Evolutionary conservation across 2,888 invertebrate species (phyloP).

Genomic region (Brassicogethes aeneus): DNA sequence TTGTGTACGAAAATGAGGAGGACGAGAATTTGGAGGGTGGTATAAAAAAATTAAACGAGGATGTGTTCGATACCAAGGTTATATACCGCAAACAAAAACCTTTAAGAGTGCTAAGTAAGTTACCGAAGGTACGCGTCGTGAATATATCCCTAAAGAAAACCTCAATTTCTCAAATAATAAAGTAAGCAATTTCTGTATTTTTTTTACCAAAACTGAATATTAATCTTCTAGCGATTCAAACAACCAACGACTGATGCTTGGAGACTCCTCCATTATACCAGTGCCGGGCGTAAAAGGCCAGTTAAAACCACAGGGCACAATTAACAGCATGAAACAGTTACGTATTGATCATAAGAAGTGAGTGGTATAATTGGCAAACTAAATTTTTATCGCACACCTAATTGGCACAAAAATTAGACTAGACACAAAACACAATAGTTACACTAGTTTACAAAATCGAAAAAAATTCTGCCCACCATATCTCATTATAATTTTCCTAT

Average conservation of each 20-base stretch:
- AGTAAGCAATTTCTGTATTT: conserved; percentile 46
- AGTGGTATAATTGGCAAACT: conserved; percentile 26
- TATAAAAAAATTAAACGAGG: conserved; percentile 46
- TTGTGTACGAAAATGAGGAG: conserved; percentile 81
- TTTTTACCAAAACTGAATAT: conserved; percentile 8
- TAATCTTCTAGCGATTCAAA: conserved; percentile 70
- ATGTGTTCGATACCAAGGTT: conserved; percentile 63
- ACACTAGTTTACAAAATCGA: not conserved
- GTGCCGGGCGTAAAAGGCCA: conserved; percentile 71
- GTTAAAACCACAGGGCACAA: conserved; percentile 77
- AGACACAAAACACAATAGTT: not conserved
- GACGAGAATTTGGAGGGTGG: conserved; percentile 60
- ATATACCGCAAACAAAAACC: conserved; percentile 78
- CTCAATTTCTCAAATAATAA: conserved; percentile 80
- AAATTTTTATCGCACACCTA: conserved; percentile 7
- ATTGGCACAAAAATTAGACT: not conserved
- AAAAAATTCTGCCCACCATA: too few species aligned
- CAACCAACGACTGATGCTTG: conserved; percentile 83
- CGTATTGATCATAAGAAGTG: conserved; percentile 86
- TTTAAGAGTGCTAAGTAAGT: conserved; percentile 69
- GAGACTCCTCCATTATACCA: conserved; percentile 89
- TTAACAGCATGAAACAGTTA: conserved; percentile 70
- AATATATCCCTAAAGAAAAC: conserved; percentile 70
- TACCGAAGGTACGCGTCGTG: conserved; percentile 74
- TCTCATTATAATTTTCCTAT: too few species aligned